Evolutionary conservation across 2,113 vertebrate genomes (phyloP).

Genomic region (Macrotus californicus): DNA sequence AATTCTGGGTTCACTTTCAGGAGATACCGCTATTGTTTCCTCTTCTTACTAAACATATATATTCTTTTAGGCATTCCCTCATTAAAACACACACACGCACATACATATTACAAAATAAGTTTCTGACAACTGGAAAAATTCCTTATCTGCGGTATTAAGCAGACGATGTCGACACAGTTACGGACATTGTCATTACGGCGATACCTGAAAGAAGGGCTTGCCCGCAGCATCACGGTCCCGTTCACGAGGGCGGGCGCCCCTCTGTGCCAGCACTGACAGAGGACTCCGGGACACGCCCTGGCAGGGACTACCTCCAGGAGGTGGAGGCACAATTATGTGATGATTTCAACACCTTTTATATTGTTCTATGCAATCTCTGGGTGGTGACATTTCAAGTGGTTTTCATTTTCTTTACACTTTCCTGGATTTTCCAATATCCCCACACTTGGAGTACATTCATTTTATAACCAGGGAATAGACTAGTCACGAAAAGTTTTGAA

Average conservation of each 20-base stretch:
- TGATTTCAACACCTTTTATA: not conserved
- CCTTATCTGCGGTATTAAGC: not conserved
- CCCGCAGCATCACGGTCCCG: not conserved
- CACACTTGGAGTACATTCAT: not conserved
- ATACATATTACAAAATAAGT: not conserved
- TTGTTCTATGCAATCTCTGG: not conserved
- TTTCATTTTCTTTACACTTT: not conserved
- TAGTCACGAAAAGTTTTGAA: not conserved
- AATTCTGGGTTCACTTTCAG: not conserved
- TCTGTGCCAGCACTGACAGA: not conserved
- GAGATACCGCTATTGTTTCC: not conserved
- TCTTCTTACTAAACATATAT: not conserved
- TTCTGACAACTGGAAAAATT: not conserved
- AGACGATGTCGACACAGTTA: not conserved
- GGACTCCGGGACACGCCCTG: not conserved
- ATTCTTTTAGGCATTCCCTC: not conserved
- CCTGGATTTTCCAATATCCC: not conserved
- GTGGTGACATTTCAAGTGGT: not conserved
- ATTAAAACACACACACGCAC: not conserved
- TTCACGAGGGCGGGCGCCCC: not conserved
- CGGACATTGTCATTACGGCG: not conserved
- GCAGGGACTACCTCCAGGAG: not conserved
- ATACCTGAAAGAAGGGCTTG: not conserved
- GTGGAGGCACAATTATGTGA: not conserved
- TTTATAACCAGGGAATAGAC: not conserved